A percentile compares a stretch with the other conserved stretches of the same genome.
These are phyloP conservation scores for Aphaenogaster floridana DNA, from an alignment of 1,140 invertebrate species.

Conservation along the genomic window DNA sequence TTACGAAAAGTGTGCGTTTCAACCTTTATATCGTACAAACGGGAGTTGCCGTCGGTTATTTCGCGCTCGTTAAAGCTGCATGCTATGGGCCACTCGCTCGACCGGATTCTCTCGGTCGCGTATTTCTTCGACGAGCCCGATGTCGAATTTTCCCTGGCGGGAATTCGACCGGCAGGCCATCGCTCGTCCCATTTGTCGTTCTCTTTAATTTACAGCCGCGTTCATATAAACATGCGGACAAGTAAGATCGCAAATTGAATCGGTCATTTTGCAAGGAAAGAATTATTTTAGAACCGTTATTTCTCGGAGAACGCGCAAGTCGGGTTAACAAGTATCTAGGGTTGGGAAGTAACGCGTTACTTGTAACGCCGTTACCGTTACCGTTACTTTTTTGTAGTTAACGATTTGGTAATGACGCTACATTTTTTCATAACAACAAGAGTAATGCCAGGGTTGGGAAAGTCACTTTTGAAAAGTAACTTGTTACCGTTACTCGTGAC, in stretches of 20 bases:
- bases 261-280: background rate
- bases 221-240: constrained; percentile 29
- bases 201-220: constrained; percentile 15
- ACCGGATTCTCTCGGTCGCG: background rate
- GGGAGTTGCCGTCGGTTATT: background rate
- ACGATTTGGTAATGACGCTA: too few relatives aligned
- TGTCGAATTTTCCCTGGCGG: background rate
- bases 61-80: constrained; percentile 44
- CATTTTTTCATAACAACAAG: too few relatives aligned
- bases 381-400: too few relatives aligned
- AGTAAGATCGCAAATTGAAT: constrained; percentile 32
- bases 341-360: too few relatives aligned
- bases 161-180: background rate
- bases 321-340: background rate
- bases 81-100: background rate
- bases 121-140: background rate
- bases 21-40: background rate
- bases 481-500: too few relatives aligned
- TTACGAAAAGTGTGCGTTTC: too few relatives aligned
- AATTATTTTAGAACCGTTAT: background rate
- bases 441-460: too few relatives aligned
- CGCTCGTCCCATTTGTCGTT: background rate
- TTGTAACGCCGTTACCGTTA: too few relatives aligned
- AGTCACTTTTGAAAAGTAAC: too few relatives aligned
- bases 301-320: background rate